Evolutionary conservation across 2,113 vertebrate species (phyloP), one percentile per base, ranked within the genome.

Genomic region (Gila orcuttii): DNA sequence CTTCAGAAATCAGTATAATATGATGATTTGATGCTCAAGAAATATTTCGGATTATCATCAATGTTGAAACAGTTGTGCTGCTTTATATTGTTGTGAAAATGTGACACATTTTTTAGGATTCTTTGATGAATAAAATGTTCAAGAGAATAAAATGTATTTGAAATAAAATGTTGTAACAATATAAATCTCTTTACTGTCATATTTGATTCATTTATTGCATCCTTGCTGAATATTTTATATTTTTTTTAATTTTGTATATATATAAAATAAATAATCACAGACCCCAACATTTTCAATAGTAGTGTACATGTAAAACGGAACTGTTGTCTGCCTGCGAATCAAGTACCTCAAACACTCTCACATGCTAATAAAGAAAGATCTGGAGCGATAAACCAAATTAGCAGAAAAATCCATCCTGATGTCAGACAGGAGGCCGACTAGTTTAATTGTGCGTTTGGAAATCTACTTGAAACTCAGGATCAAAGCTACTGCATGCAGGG

Each of bases 361-460:
- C 55, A 42, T 17, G 77, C 21, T 60, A n/a, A 79, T 42, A 79
- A 79, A 79, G 77, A 60, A 12, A 42, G 77, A 79, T 9, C 33
- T 79, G 6, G 21, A 60, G 33, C 55, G 33, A 23, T 39, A 79
- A 60, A 60, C 52, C 19, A 33, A 62, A 79, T 42, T 42, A 25
- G 21, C 55, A 79, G 55, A 59, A 6, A 36, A 79, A 79, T 60
- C 31, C 21, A 42, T 19, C 31, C 57, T n/a, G 55, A 17, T 47
- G 17, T 33, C 23, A 50, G 39, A 81, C 59, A 66, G n/a, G 36
- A 47, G 13, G 17, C 25, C 39, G 15, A 11, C 57, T 4, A 15
- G 69, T 21, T 52, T n/a, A n/a, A 15, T 0, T 7, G 15, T 83
- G 50, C 21, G 42, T 52, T 21, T 33, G 39, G 25, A 82, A 82